Evolutionary conservation across 1,140 invertebrate species (phyloP).

Genomic region (Lucilia cuprina): DNA sequence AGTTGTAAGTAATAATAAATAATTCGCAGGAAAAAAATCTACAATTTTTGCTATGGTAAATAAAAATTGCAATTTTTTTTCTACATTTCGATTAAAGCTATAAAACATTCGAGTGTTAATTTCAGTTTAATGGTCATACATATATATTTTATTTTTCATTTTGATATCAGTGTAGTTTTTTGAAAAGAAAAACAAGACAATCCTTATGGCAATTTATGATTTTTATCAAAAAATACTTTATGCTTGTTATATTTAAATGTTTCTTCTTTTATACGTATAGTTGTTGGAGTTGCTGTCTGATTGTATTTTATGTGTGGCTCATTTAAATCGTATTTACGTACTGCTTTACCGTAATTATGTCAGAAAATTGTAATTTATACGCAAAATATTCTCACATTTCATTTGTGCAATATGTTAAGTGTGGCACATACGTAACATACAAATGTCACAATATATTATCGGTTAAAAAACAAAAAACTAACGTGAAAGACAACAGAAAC

Average conservation of each 20-base stretch:
- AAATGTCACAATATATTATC: conserved; percentile 36
- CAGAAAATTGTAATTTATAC: conserved; percentile 37
- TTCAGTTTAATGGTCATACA: neutral
- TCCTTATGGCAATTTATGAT: conserved; percentile 31
- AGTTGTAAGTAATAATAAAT: neutral
- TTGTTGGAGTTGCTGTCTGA: neutral
- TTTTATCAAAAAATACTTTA: conserved; percentile 28
- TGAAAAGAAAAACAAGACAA: neutral
- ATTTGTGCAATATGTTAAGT: conserved; percentile 17
- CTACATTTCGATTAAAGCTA: neutral
- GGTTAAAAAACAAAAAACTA: neutral
- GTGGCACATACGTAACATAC: conserved; percentile 25
- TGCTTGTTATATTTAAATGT: conserved; percentile 23
- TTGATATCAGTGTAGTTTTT: neutral
- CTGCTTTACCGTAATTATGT: conserved; percentile 36
- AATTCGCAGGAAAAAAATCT: neutral
- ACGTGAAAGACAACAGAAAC: neutral
- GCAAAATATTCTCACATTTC: conserved; percentile 35
- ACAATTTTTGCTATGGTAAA: neutral
- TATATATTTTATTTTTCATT: neutral
- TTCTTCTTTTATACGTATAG: neutral
- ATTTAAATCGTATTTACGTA: conserved; percentile 29
- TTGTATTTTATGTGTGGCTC: conserved; percentile 11
- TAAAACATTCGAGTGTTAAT: conserved; percentile 31
- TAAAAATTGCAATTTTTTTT: neutral